Evolutionary conservation across 2,113 vertebrate species (phyloP).

Genomic region (Lontra canadensis): DNA sequence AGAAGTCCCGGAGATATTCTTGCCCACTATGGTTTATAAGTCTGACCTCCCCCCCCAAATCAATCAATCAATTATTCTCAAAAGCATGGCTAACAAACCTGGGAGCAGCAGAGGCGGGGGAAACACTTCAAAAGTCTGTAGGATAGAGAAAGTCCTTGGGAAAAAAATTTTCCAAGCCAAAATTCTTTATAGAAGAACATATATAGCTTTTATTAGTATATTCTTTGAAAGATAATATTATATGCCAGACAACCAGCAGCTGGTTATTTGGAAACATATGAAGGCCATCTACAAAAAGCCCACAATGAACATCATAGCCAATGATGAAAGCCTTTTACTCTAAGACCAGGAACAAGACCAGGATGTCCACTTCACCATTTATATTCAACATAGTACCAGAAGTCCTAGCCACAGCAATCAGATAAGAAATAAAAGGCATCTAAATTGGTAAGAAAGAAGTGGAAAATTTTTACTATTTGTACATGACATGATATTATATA

Average conservation of each 20-base stretch:
- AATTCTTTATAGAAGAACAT: background rate
- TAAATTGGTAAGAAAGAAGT: background rate
- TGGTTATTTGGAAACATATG: background rate
- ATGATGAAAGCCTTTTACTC: background rate
- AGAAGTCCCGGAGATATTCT: background rate
- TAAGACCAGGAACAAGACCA: background rate
- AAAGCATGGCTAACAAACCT: background rate
- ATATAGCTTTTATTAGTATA: background rate
- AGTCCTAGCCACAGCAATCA: background rate
- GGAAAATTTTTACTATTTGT: background rate
- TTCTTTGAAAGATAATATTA: background rate
- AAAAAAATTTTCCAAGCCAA: background rate
- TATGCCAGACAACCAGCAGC: background rate
- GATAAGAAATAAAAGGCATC: background rate
- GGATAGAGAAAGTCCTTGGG: background rate
- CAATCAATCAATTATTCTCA: background rate
- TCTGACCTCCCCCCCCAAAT: background rate
- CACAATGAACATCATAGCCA: background rate
- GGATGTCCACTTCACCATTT: background rate
- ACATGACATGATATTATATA: background rate
- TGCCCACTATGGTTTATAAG: background rate
- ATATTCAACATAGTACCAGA: background rate
- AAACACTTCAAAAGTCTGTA: background rate
- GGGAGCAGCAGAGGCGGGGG: rapidly evolving
- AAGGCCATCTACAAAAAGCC: background rate